phyloP scores from a whole-genome alignment of 2,113 vertebrate genomes.

The Oreochromis aureus region DNA sequence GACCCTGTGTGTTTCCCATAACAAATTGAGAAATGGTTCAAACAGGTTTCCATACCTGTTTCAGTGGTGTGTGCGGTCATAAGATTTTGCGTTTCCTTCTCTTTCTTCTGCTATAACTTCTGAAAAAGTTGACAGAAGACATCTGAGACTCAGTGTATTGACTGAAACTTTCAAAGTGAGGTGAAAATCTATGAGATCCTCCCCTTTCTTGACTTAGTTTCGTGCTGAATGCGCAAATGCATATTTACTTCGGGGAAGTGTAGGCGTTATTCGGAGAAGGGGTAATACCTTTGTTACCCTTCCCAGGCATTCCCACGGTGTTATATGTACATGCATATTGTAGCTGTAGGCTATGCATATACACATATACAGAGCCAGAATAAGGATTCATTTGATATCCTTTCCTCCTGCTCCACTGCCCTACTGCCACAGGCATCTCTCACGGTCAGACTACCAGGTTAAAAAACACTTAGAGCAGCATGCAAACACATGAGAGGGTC shows the following conservation, averaged over 20 bases:
- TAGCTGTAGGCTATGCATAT: not conserved
- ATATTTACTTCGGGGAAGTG: slow-evolving; percentile 48
- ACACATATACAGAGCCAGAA: not conserved
- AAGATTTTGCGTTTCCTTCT: not conserved
- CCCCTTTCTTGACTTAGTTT: slow-evolving; percentile 44
- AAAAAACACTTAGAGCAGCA: not conserved
- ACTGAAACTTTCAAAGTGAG: slow-evolving; percentile 40
- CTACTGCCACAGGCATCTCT: not conserved
- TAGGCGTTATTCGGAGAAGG: slow-evolving; percentile 50
- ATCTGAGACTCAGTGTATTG: not conserved
- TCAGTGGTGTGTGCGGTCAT: not conserved
- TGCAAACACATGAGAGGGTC: not conserved
- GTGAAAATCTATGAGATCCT: not conserved
- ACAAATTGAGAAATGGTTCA: not conserved
- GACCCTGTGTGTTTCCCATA: not conserved
- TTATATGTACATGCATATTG: not conserved
- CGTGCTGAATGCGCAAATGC: slow-evolving; percentile 53
- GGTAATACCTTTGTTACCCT: slow-evolving; percentile 46
- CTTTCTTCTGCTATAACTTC: not conserved
- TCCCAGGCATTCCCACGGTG: slow-evolving; percentile 36
- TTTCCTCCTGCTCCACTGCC: not conserved
- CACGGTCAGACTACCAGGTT: not conserved
- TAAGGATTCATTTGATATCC: not conserved
- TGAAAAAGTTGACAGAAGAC: slow-evolving; percentile 3
- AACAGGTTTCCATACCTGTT: not conserved